Evolutionary conservation across 2,888 invertebrate genomes (phyloP).

Genomic region (Lepidocyrtoides sp.): DNA sequence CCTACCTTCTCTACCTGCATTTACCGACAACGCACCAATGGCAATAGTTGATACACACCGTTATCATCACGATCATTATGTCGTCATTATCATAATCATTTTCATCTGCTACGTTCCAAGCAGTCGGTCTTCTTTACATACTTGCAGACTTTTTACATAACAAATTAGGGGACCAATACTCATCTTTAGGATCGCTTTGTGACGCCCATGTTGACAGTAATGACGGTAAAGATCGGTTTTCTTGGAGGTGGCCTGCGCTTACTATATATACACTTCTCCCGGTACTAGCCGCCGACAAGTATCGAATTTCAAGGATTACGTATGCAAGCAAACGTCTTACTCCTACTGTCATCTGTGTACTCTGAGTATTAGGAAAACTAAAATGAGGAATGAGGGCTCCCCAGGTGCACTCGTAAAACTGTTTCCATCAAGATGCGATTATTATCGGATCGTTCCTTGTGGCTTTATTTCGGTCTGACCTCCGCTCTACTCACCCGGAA

Average conservation of each 20-base stretch:
- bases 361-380: background rate
- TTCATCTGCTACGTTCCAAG: slow-evolving; percentile 63
- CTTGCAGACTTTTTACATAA: slow-evolving; percentile 63
- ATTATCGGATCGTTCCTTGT: slow-evolving; percentile 52
- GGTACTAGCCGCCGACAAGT: slow-evolving; percentile 60
- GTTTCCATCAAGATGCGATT: slow-evolving; percentile 41
- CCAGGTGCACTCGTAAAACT: slow-evolving; percentile 66
- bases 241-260: slow-evolving; percentile 70
- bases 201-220: slow-evolving; percentile 83
- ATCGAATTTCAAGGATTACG: slow-evolving; percentile 77
- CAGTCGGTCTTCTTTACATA: slow-evolving; percentile 41
- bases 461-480: slow-evolving; percentile 81
- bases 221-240: slow-evolving; percentile 77
- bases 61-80: slow-evolving; percentile 63
- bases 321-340: slow-evolving; percentile 7
- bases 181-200: slow-evolving; percentile 75
- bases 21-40: slow-evolving; percentile 66
- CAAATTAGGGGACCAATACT: slow-evolving; percentile 78
- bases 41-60: slow-evolving; percentile 47
- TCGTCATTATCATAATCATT: slow-evolving; percentile 75
- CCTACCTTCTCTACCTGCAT: background rate
- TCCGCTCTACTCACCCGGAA: slow-evolving; percentile 81
- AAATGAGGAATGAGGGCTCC: slow-evolving; percentile 51
- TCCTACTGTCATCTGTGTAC: slow-evolving; percentile 17
- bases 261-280: background rate